A percentile compares a stretch with the other conserved stretches of the same genome.
Evolutionary conservation across 2,888 invertebrate genomes (phyloP).

Genomic region (Noctuana brunneofusca): DNA sequence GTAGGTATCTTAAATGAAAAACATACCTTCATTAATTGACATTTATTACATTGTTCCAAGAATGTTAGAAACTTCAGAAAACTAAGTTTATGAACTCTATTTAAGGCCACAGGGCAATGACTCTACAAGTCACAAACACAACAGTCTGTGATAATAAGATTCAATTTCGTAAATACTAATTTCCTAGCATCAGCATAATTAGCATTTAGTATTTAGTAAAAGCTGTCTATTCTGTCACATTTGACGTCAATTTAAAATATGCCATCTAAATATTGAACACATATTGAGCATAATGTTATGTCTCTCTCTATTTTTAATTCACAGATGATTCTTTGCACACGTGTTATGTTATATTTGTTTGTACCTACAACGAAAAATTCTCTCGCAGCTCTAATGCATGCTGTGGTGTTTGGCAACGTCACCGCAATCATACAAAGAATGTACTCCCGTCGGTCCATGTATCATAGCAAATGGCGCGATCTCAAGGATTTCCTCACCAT

Average conservation of each 20-base stretch:
- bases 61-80: background rate
- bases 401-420: slow-evolving; percentile 98
- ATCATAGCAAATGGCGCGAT: slow-evolving; percentile 97
- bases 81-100: background rate
- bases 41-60: background rate
- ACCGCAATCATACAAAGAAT: slow-evolving; percentile 98
- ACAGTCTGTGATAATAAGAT: too few relatives aligned
- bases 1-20: too few relatives aligned
- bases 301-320: slow-evolving; percentile 2
- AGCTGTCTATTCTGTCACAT: too few relatives aligned
- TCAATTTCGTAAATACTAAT: too few relatives aligned
- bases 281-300: too few relatives aligned
- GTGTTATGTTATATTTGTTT: slow-evolving; percentile 34
- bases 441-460: slow-evolving; percentile 96
- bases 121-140: background rate
- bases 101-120: background rate
- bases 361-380: slow-evolving; percentile 10
- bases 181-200: too few relatives aligned
- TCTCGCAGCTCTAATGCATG: slow-evolving; percentile 95
- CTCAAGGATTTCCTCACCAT: slow-evolving; percentile 96
- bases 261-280: too few relatives aligned
- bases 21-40: background rate
- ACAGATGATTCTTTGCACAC: slow-evolving; percentile 2
- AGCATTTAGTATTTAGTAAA: too few relatives aligned
- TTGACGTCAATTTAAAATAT: too few relatives aligned